These are phyloP conservation scores for Coremacera marginata DNA, from an alignment of 2,888 invertebrate genomes.

Conservation along the genomic window DNA sequence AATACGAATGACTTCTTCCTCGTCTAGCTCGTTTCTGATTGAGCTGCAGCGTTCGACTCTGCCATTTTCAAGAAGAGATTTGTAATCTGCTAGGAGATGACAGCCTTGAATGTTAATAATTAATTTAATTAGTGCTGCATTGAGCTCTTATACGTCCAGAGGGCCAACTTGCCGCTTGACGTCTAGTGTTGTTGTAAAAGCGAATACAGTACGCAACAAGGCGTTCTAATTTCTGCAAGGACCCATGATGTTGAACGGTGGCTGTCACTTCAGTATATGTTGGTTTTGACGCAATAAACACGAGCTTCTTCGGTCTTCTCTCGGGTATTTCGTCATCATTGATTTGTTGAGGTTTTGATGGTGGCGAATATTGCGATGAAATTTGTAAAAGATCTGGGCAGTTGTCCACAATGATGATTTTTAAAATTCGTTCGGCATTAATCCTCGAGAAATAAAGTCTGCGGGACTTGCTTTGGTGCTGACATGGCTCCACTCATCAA, in stretches of 20 bases:
- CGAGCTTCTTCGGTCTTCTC: constrained; percentile 10
- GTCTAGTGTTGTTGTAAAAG: background rate
- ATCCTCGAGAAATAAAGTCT: constrained; percentile 25
- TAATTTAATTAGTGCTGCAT: background rate
- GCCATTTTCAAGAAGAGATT: background rate
- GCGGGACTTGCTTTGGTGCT: constrained; percentile 37
- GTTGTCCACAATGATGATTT: background rate
- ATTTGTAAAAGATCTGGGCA: background rate
- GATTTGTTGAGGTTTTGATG: background rate
- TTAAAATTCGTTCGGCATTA: background rate
- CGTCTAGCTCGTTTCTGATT: background rate
- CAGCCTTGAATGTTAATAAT: background rate
- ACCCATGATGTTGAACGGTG: background rate
- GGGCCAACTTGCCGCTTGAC: background rate
- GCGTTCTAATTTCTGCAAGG: background rate
- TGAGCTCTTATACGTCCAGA: background rate
- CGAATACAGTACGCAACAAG: background rate
- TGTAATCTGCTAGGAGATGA: constrained; percentile 4
- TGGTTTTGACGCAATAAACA: background rate
- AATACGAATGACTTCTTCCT: too few relatives aligned
- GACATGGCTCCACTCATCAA: constrained; percentile 33
- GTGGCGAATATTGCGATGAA: background rate
- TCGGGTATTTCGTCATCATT: background rate
- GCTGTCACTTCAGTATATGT: background rate
- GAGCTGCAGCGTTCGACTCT: background rate